These are phyloP conservation scores for Teleogryllus oceanicus DNA, from an alignment of 2,888 invertebrate species.

Conservation along the genomic window DNA sequence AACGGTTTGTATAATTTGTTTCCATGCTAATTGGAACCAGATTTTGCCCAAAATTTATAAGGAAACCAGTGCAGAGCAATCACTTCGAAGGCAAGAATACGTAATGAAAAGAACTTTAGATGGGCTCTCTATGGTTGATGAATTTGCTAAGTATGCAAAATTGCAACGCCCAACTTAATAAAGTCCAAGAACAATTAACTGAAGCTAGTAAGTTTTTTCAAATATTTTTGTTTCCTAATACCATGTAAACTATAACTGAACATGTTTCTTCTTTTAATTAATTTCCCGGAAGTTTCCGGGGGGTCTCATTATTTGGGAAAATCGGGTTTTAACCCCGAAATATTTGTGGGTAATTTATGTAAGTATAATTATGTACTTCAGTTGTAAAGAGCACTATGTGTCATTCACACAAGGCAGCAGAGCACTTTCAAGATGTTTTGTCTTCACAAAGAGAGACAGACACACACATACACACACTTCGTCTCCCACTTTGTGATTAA, in stretches of 20 bases:
- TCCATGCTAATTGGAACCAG: background rate
- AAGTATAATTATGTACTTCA: slow-evolving; percentile 37
- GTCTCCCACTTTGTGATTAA: too few relatives aligned
- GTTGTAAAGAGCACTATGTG: too few relatives aligned
- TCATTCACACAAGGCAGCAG: too few relatives aligned
- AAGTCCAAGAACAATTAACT: slow-evolving; percentile 43
- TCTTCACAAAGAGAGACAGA: too few relatives aligned
- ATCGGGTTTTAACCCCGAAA: slow-evolving; percentile 38
- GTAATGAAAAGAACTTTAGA: slow-evolving; percentile 44
- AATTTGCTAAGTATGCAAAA: slow-evolving; percentile 49
- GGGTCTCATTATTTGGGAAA: slow-evolving; percentile 39
- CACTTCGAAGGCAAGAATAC: background rate
- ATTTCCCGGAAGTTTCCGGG: slow-evolving; percentile 38
- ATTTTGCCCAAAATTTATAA: background rate
- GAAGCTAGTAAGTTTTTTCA: slow-evolving; percentile 42
- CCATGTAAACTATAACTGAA: too few relatives aligned
- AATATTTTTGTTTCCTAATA: background rate
- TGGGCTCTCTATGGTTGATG: slow-evolving; percentile 46
- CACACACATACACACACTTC: too few relatives aligned
- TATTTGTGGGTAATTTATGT: slow-evolving; percentile 43
- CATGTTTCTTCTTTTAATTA: slow-evolving; percentile 28
- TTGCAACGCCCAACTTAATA: slow-evolving; percentile 46
- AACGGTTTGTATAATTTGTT: too few relatives aligned
- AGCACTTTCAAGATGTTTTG: too few relatives aligned
- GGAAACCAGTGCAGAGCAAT: background rate